Conservation (phyloP, 2,888 invertebrate genomes). For the Trissonchulus latispiculum region DNA sequence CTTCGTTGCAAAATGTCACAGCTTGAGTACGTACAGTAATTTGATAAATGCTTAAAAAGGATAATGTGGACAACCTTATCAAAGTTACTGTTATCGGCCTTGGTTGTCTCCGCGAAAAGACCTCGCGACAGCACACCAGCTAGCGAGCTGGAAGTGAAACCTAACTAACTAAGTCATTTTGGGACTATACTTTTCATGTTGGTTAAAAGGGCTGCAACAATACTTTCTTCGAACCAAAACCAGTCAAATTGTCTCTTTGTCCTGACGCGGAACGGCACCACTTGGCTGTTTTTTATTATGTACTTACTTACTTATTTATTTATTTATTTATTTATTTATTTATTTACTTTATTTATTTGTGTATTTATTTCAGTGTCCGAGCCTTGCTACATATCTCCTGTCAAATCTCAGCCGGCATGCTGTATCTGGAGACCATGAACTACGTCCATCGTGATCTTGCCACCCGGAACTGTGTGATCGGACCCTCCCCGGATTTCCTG, state of each 20-base stretch:
- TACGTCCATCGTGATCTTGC: constrained; percentile 83
- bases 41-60: too few species aligned
- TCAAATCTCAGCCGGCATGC: constrained; percentile 79
- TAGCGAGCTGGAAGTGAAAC: too few species aligned
- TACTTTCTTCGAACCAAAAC: too few species aligned
- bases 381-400: constrained; percentile 64
- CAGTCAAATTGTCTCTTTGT: not conserved
- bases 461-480: constrained; percentile 71
- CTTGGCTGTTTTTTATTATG: constrained; percentile 1
- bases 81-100: too few species aligned
- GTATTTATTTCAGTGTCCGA: constrained; percentile 59
- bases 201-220: too few species aligned
- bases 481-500: constrained; percentile 56
- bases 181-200: too few species aligned
- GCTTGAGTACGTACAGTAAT: not conserved
- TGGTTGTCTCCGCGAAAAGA: too few species aligned
- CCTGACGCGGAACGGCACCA: not conserved
- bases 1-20: constrained; percentile 49
- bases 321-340: not conserved
- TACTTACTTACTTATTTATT: constrained; percentile 14
- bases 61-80: too few species aligned
- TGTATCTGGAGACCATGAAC: constrained; percentile 72
- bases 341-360: constrained; percentile 27
- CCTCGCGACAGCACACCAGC: too few species aligned
- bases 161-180: too few species aligned